Percentiles rank a stretch among this genome's conserved stretches.
Conservation (phyloP, 2,888 invertebrate genomes). For the Acronicta alni region DNA sequence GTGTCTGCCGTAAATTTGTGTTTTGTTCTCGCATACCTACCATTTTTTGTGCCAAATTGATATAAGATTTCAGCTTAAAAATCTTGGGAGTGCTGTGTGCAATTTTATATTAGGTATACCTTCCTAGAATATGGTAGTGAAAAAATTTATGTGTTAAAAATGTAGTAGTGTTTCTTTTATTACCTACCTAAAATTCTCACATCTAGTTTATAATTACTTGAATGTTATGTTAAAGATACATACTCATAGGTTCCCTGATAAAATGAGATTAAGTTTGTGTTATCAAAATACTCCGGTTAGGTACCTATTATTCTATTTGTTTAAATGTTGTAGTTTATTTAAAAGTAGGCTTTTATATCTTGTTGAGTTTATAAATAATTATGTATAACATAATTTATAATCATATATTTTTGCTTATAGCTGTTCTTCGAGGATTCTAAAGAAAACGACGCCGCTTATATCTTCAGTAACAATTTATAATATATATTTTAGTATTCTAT, state of each 20-base stretch:
- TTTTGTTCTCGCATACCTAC: slow-evolving; percentile 15
- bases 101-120: slow-evolving; percentile 4
- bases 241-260: no score
- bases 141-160: background rate
- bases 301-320: no score
- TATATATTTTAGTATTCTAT: slow-evolving; percentile 14
- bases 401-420: slow-evolving; percentile 66
- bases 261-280: no score
- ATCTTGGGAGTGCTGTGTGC: slow-evolving; percentile 6
- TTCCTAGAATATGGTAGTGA: slow-evolving; percentile 7
- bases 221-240: no score
- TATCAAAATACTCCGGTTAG: no score
- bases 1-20: background rate
- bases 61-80: slow-evolving; percentile 9
- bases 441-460: slow-evolving; percentile 50
- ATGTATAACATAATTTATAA: slow-evolving; percentile 1
- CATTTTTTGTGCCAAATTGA: slow-evolving; percentile 42
- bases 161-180: no score
- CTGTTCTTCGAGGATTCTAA: slow-evolving; percentile 72
- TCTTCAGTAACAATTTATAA: slow-evolving; percentile 18
- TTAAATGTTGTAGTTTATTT: no score
- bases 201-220: no score
- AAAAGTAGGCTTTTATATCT: background rate
- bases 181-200: no score
- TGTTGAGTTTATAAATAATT: slow-evolving; percentile 1